Evolutionary conservation across 2,113 vertebrate genomes (phyloP).

Genomic region (Cairina moschata): DNA sequence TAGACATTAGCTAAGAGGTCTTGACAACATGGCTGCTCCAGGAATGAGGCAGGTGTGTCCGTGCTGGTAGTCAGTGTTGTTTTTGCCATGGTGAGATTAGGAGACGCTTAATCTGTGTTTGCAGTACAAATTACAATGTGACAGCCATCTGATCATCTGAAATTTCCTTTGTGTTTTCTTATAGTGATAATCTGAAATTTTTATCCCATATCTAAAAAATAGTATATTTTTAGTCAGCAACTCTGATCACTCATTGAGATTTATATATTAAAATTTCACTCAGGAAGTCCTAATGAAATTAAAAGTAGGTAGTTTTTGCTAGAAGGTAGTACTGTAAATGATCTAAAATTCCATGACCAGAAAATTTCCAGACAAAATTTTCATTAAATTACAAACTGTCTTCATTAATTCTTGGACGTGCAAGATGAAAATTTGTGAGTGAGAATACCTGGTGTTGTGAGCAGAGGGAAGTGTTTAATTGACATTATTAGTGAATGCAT

Average conservation of each 20-base stretch:
- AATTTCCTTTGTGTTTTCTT: background rate
- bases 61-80: accelerated
- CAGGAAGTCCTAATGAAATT: background rate
- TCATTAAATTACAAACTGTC: background rate
- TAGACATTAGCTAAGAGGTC: background rate
- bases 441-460: background rate
- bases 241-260: background rate
- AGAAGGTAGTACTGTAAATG: background rate
- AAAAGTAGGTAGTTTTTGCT: background rate
- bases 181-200: background rate
- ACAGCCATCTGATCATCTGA: background rate
- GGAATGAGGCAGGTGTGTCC: background rate
- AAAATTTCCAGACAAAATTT: background rate
- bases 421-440: background rate
- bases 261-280: background rate
- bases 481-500: background rate
- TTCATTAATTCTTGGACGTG: background rate
- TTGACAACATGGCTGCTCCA: background rate
- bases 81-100: background rate
- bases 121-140: background rate
- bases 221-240: background rate
- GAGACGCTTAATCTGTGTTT: background rate
- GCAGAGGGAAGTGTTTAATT: background rate
- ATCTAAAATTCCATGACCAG: background rate
- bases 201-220: background rate